Percentiles rank a stretch among this genome's conserved stretches.
These are phyloP conservation scores for Megalopta genalis DNA, from an alignment of 1,140 invertebrate genomes.

Conservation along the genomic window DNA sequence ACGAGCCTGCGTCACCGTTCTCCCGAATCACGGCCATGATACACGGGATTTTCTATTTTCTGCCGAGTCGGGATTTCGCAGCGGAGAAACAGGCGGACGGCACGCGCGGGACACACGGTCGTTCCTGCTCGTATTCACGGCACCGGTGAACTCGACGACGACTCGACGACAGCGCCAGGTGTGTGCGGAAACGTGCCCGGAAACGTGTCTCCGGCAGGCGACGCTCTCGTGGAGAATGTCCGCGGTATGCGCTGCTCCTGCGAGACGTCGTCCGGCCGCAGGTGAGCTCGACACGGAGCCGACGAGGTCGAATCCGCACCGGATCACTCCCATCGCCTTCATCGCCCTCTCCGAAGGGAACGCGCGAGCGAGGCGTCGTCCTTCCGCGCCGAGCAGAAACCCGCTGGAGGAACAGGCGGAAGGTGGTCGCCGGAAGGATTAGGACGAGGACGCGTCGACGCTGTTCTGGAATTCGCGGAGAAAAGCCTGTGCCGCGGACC, in stretches of 20 bases:
- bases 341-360: too few species aligned
- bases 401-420: neutral
- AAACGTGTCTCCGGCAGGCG: neutral
- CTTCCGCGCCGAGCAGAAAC: neutral
- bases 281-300: constrained; percentile 45
- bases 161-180: too few species aligned
- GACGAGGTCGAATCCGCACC: constrained; percentile 38
- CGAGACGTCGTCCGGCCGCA: constrained; percentile 26
- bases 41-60: neutral
- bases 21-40: constrained; percentile 24
- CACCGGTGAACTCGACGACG: neutral
- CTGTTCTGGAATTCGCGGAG: constrained; percentile 43
- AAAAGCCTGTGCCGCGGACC: constrained; percentile 20
- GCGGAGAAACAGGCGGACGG: constrained; percentile 29
- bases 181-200: too few species aligned
- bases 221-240: constrained; percentile 54
- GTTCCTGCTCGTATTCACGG: neutral
- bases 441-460: neutral
- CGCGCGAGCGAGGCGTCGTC: neutral
- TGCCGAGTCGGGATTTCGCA: neutral
- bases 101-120: neutral
- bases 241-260: constrained; percentile 50
- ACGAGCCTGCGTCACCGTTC: neutral
- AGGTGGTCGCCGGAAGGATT: neutral
- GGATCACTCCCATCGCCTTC: neutral